A percentile compares a stretch with the other conserved stretches of the same genome.
Evolutionary conservation across 2,797 vertebrate species (phyloP).

Genomic region (Poeciliopsis gracilis): DNA sequence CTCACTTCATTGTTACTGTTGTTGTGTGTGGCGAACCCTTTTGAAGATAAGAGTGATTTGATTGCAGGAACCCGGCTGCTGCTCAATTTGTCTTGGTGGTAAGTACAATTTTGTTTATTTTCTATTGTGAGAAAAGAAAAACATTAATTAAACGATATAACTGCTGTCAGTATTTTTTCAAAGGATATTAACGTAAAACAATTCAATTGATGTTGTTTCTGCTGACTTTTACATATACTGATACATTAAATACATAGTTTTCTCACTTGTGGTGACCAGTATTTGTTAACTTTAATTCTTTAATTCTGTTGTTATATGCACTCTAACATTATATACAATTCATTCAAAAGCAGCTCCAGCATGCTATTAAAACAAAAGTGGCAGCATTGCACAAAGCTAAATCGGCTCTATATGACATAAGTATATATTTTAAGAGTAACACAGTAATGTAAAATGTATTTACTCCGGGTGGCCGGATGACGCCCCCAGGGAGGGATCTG

Average conservation of each 20-base stretch:
- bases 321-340: neutral
- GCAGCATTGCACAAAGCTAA: neutral
- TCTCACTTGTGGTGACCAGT: neutral
- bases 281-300: conserved; percentile 6
- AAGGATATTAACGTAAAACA: neutral
- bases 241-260: neutral
- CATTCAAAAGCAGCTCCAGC: conserved; percentile 5
- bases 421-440: conserved; percentile 15
- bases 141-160: neutral
- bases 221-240: neutral
- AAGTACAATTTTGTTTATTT: conserved; percentile 42
- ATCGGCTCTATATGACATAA: conserved; percentile 8
- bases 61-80: conserved; percentile 26
- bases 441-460: conserved; percentile 62
- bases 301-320: neutral
- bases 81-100: conserved; percentile 48
- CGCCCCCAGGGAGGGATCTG: conserved; percentile 51
- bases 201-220: neutral
- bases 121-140: neutral
- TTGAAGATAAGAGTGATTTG: conserved; percentile 30
- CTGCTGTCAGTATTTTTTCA: neutral
- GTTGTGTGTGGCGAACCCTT: conserved; percentile 34
- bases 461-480: conserved; percentile 43
- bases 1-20: conserved; percentile 57
- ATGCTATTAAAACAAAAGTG: neutral